Evolutionary conservation across 1,140 invertebrate species (phyloP).

Genomic region (Caerostris darwini): DNA sequence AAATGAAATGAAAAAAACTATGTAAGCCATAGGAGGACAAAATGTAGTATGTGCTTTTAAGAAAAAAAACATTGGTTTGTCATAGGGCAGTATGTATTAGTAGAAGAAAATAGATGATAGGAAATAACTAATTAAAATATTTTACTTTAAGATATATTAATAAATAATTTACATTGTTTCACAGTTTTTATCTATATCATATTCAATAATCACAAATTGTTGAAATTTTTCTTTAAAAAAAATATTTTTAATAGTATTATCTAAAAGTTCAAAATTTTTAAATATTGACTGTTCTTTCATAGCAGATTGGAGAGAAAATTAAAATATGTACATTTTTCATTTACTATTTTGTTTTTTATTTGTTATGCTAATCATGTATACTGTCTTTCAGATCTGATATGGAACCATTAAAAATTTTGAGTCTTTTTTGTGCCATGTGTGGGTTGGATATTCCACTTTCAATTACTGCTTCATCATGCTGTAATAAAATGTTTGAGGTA

Average conservation of each 20-base stretch:
- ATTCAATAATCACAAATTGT: background rate
- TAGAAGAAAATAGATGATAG: too few species aligned
- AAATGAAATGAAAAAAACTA: too few species aligned
- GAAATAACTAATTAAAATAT: too few species aligned
- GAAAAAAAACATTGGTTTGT: too few species aligned
- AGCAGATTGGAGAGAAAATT: background rate
- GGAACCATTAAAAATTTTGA: conserved; percentile 46
- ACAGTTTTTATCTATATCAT: too few species aligned
- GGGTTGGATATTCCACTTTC: conserved; percentile 56
- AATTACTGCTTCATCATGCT: conserved; percentile 34
- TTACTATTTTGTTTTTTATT: background rate
- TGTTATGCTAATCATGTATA: background rate
- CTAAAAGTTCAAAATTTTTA: background rate
- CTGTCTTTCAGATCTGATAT: conserved; percentile 19
- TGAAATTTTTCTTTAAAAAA: background rate
- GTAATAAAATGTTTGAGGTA: conserved; percentile 52
- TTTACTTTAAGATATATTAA: too few species aligned
- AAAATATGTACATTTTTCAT: background rate
- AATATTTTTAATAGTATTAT: background rate
- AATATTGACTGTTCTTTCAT: background rate
- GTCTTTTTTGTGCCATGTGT: conserved; percentile 52
- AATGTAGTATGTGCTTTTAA: too few species aligned
- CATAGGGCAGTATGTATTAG: too few species aligned
- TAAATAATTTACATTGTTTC: too few species aligned
- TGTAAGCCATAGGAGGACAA: too few species aligned